These are phyloP conservation scores for Hydraecia micacea DNA, from an alignment of 2,888 invertebrate genomes.

Conservation along the genomic window DNA sequence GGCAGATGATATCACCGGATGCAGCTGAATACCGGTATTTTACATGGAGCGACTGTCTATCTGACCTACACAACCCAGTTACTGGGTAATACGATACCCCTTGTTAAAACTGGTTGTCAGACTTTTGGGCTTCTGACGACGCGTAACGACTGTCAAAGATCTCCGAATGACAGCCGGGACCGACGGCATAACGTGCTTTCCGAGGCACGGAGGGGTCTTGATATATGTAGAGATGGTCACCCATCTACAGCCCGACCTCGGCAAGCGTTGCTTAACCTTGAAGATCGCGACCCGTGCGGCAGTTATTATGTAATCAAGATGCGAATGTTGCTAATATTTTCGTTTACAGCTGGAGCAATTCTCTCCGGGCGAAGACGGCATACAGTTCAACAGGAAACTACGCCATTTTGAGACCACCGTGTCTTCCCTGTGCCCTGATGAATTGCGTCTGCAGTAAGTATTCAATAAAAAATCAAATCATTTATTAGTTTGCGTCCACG, in stretches of 20 bases:
- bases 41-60: too few relatives aligned
- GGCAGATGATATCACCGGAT: too few relatives aligned
- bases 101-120: too few relatives aligned
- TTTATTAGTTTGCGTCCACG: too few relatives aligned
- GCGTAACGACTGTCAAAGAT: too few relatives aligned
- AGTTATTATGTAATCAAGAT: neutral
- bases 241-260: neutral
- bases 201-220: too few relatives aligned
- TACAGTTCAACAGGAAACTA: slow-evolving; percentile 86
- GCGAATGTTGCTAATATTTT: neutral
- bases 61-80: too few relatives aligned
- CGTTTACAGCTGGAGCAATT: slow-evolving; percentile 84
- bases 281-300: neutral
- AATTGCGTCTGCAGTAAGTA: slow-evolving; percentile 83
- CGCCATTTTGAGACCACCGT: slow-evolving; percentile 85
- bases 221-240: neutral
- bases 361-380: slow-evolving; percentile 86
- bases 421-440: slow-evolving; percentile 84
- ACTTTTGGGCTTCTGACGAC: too few relatives aligned
- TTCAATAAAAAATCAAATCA: neutral
- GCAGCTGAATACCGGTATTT: too few relatives aligned
- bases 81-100: too few relatives aligned
- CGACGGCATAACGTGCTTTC: too few relatives aligned
- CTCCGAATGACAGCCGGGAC: too few relatives aligned
- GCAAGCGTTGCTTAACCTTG: neutral